phyloP scores from a whole-genome alignment of 23 tunicate genomes.

The Ascidia mentula region DNA sequence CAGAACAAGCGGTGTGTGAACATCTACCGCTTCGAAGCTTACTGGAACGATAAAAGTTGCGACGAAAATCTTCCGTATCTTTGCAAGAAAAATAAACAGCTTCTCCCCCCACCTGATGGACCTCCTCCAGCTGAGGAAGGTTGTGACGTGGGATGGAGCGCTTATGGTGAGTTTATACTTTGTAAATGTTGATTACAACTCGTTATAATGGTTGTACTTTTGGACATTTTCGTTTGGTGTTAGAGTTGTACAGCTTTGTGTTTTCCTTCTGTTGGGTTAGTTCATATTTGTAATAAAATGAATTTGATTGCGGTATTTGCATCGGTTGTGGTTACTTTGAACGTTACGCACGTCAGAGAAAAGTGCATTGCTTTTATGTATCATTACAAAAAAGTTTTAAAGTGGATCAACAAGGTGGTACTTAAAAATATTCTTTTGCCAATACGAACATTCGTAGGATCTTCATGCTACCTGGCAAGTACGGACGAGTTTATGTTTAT shows the following conservation, averaged over 20 bases:
- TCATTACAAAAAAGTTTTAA: too few relatives aligned
- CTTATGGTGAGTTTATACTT: conserved; percentile 59
- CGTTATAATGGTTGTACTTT: too few relatives aligned
- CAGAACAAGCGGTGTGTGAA: conserved; percentile 55
- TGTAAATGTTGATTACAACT: too few relatives aligned
- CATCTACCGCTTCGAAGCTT: conserved; percentile 67
- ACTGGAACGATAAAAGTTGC: conserved; percentile 85
- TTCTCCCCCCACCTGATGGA: conserved; percentile 51
- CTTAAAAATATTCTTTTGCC: background rate
- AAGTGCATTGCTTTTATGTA: too few relatives aligned
- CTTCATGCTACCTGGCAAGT: conserved; percentile 75
- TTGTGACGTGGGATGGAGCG: conserved; percentile 87
- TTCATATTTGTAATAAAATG: too few relatives aligned
- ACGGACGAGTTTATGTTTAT: conserved; percentile 32
- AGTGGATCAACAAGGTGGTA: too few relatives aligned
- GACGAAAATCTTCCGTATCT: conserved; percentile 54
- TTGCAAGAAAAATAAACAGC: conserved; percentile 78
- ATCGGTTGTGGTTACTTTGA: too few relatives aligned
- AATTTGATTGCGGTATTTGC: too few relatives aligned
- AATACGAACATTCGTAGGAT: conserved; percentile 13
- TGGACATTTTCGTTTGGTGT: too few relatives aligned
- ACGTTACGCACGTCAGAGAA: too few relatives aligned
- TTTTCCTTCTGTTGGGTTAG: too few relatives aligned
- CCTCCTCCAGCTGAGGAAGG: conserved; percentile 64
- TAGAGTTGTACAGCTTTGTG: too few relatives aligned